Evolutionary conservation across 2,888 invertebrate genomes (phyloP), one percentile per base, ranked within the genome.

Genomic region (Mechanitis messenoides): DNA sequence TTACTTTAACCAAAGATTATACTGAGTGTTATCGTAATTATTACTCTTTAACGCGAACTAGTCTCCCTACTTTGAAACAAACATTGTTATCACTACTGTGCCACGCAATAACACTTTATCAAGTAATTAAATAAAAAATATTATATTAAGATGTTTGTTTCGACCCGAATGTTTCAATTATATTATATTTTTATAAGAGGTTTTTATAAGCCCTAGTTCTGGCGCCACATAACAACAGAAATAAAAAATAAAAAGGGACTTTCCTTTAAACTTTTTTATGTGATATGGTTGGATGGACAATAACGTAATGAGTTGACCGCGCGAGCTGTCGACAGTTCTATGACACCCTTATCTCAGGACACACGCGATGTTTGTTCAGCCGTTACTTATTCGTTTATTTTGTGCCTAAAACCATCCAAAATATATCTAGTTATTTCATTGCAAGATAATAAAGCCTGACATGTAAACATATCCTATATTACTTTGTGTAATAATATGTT

Each of bases 301-400:
- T 86, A 83, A 85, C 82, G 83, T 87, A 87, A 87, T 82, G 83
- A 81, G 75, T 77, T 78, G 81, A 81, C 80, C 76, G 77, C 74
- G 76, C 83, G 80, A 75, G 74, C 69, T 76, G 85, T 80, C 83
- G 84, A 83, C 86, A 81, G 82, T 78, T 80, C 84, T 81, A 82
- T 86, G 85, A 87, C 85, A 83, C 81, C 81, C 83, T 87, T 88
- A 88, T 88, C 87, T 85, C 69, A 62, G 70, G 68, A 71, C 79
- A 75, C 88, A 88, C 87, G 88, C 88, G 81, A 88, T 83, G 77
- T 74, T 72, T 73, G 70, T 70, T 70, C 69, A 62, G 64, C 67
- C 64, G 64, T 70, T 64, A 66, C 66, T 61, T 65, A 61, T 62
- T 65, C 62, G 58, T 50, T 50, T 31, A 50, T 50, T 42, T 50